Evolutionary conservation across 2,888 invertebrate genomes (phyloP), one percentile per base, ranked within the genome.

Genomic region (Hydrotaea diabolus): DNA sequence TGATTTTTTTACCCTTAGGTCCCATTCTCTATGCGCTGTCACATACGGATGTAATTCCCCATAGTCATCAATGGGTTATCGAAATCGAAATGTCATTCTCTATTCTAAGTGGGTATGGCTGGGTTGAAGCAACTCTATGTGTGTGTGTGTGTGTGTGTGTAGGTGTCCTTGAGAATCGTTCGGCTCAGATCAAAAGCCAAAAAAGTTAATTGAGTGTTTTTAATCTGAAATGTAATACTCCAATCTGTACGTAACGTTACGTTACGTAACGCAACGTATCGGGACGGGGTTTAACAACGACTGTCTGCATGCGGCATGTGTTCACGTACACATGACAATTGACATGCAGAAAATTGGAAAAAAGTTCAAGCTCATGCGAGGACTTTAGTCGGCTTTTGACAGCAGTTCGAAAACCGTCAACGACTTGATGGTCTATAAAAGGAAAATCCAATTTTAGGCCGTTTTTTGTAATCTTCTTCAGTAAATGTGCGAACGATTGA

Each of bases 301-400:
- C 31, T 21, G 19, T 11, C 23, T 9, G 5, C 23, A 21, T 17
- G 11, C 21, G 53, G n/a, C 17, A 53, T 53, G n/a, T 5, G 53
- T 53, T 2, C 17, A 17, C 13, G 53, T 17, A 53, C 53, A 13
- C 21, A 23, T 55, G 55, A 55, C 55, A 55, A 4, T 55, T 55
- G 55, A 55, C 21, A 55, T 19, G 23, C 21, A 55, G 55, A 55
- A 55, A 55, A 55, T 55, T 55, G 55, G 55, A 55, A 55, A 21
- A 7, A 21, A n/a, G n/a, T 21, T 5, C 21, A 55, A 17, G 9
- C 17, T 21, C 11, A 55, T 19, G 23, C 17, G 55, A 17, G 21
- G 23, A 55, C 21, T 55, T 55, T 55, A 55, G 19, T 55, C 11
- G 55, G 23, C 55, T 55, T 55, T 3, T 21, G 55, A 55, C 55